phyloP scores from a whole-genome alignment of 2,113 vertebrate species.

The Erythrolamprus reginae region DNA sequence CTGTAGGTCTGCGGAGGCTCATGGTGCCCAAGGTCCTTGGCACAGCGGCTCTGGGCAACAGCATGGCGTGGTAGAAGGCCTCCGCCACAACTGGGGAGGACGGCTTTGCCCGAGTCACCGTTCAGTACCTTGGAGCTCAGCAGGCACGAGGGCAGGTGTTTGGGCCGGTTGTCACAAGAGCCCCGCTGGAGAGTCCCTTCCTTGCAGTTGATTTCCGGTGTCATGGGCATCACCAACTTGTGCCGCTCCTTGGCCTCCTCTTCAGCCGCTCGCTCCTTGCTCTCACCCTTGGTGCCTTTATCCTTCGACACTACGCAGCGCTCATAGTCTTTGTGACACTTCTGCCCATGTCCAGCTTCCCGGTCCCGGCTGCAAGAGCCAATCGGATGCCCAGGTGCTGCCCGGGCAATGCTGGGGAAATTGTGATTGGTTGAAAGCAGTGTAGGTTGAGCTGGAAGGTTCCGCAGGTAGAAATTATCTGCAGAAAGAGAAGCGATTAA shows the following conservation, averaged over 20 bases:
- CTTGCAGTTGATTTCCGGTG: constrained; percentile 73
- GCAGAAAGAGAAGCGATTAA: constrained; percentile 34
- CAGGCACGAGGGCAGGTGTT: constrained; percentile 85
- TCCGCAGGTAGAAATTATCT: constrained; percentile 97
- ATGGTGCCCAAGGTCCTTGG: constrained; percentile 76
- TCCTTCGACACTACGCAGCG: constrained; percentile 76
- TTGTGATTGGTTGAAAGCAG: constrained; percentile 85
- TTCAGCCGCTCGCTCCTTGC: constrained; percentile 79
- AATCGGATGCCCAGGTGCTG: constrained; percentile 77
- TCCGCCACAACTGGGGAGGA: constrained; percentile 81
- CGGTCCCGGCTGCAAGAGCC: constrained; percentile 87
- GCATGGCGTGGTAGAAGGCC: constrained; percentile 67
- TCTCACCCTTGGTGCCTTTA: constrained; percentile 69
- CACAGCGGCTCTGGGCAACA: constrained; percentile 63
- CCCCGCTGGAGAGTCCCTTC: constrained; percentile 71
- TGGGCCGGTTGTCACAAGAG: constrained; percentile 65
- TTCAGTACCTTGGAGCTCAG: constrained; percentile 87
- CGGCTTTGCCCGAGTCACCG: constrained; percentile 72
- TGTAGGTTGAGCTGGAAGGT: constrained; percentile 88
- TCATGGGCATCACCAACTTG: constrained; percentile 73
- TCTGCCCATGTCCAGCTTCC: constrained; percentile 74
- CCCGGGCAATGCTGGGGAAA: constrained; percentile 82
- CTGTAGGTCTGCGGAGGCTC: constrained; percentile 82
- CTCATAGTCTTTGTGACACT: constrained; percentile 84
- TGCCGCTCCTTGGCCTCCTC: constrained; percentile 82